Percentiles rank a stretch among this genome's conserved stretches.
These are phyloP conservation scores for Etheostoma cragini DNA, from an alignment of 2,113 vertebrate genomes.

Conservation along the genomic window DNA sequence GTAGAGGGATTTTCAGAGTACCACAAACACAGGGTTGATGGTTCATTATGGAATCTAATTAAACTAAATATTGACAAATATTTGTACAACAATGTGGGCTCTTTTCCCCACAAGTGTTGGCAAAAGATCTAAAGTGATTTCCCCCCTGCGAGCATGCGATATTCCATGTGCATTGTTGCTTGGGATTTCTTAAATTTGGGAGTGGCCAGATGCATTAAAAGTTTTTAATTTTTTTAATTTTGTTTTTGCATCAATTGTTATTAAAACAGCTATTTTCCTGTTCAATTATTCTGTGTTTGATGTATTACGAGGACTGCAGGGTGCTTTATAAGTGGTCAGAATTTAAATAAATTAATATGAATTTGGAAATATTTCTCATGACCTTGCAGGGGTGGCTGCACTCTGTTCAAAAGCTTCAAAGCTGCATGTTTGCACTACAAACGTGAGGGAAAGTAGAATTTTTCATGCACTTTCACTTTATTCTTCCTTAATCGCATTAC, in stretches of 20 bases:
- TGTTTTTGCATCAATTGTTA: slow-evolving; percentile 58
- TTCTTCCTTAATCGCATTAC: slow-evolving; percentile 84
- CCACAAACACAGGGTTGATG: slow-evolving; percentile 47
- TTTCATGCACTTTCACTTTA: slow-evolving; percentile 74
- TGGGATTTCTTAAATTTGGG: slow-evolving; percentile 69
- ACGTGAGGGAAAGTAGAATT: slow-evolving; percentile 62
- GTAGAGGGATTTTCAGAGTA: slow-evolving; percentile 58
- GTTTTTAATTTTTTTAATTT: too few species aligned
- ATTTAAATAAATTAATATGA: slow-evolving; percentile 79
- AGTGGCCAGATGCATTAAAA: slow-evolving; percentile 65
- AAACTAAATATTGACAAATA: slow-evolving; percentile 54
- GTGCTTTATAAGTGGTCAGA: slow-evolving; percentile 70
- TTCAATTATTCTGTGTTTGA: slow-evolving; percentile 74
- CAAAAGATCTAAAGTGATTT: slow-evolving; percentile 71
- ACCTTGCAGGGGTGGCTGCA: slow-evolving; percentile 54
- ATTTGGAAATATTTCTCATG: slow-evolving; percentile 80
- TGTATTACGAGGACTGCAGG: slow-evolving; percentile 75
- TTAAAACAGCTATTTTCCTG: slow-evolving; percentile 70
- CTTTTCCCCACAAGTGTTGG: slow-evolving; percentile 45
- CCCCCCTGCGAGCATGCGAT: slow-evolving; percentile 53
- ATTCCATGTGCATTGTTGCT: slow-evolving; percentile 68
- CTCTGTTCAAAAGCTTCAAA: slow-evolving; percentile 63
- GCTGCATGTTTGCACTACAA: slow-evolving; percentile 67
- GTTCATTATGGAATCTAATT: slow-evolving; percentile 52
- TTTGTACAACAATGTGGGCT: slow-evolving; percentile 38